phyloP scores from a whole-genome alignment of 23 tunicate genomes.

The Botrylloides violaceus region DNA sequence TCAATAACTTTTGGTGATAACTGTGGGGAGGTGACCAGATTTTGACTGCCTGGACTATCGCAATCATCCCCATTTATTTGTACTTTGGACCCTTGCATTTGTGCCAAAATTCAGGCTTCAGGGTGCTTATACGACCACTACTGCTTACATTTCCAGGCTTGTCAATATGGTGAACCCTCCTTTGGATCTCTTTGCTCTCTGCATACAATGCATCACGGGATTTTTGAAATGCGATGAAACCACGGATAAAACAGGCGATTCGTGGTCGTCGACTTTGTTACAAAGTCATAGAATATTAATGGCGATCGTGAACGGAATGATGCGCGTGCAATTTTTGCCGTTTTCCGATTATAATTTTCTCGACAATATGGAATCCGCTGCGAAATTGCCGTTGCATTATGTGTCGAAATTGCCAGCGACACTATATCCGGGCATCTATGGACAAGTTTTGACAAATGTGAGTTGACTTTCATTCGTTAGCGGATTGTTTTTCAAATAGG shows the following conservation, averaged over 20 bases:
- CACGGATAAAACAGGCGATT: not conserved
- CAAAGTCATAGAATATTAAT: not conserved
- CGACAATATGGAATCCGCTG: constrained; percentile 5
- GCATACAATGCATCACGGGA: constrained; percentile 40
- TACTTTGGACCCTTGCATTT: no score
- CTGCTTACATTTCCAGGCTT: constrained; percentile 22
- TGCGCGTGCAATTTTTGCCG: constrained; percentile 43
- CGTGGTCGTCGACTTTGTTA: not conserved
- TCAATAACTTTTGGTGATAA: no score
- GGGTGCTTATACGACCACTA: no score
- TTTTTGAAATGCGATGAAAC: constrained; percentile 39
- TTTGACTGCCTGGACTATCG: no score
- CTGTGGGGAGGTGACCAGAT: no score
- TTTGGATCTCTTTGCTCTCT: constrained; percentile 26
- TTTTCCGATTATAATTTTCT: constrained; percentile 28
- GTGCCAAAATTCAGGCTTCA: no score
- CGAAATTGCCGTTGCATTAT: constrained; percentile 14
- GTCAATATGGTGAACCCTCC: constrained; percentile 49
- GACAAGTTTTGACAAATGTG: constrained; percentile 38
- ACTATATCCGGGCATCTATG: constrained; percentile 45
- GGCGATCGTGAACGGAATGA: constrained; percentile 4
- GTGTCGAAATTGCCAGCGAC: not conserved
- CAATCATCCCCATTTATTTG: no score
- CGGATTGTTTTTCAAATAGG: not conserved
- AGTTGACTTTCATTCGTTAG: no score